phyloP scores from a whole-genome alignment of 2,888 invertebrate genomes.

The Acrocyrtus sp. region DNA sequence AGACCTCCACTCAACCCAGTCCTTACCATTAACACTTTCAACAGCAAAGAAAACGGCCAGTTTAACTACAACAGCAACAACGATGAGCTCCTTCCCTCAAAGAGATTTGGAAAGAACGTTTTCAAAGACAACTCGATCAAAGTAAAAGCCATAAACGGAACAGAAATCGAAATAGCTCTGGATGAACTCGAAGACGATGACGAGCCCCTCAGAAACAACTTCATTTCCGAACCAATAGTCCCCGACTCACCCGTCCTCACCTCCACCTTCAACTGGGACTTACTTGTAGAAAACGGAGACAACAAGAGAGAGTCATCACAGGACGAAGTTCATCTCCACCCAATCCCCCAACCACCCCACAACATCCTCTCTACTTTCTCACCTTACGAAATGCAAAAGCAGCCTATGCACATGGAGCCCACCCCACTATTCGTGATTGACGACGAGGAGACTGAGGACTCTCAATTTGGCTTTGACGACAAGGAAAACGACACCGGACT shows the following conservation, averaged over 20 bases:
- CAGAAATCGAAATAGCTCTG: not conserved
- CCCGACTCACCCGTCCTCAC: not conserved
- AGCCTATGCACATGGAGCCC: not conserved
- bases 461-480: constrained; percentile 9
- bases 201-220: no score
- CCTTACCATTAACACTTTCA: not conserved
- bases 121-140: not conserved
- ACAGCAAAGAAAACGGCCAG: constrained; percentile 7
- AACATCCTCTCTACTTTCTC: not conserved
- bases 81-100: no score
- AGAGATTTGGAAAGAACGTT: no score
- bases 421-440: not conserved
- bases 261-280: not conserved
- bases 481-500: not conserved
- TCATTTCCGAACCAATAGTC: constrained; percentile 18
- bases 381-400: not conserved
- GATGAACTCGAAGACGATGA: not conserved
- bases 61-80: constrained; percentile 9
- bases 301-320: no score
- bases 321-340: no score
- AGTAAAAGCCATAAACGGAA: not conserved
- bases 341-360: no score
- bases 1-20: not conserved
- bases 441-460: no score
- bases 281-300: no score